A percentile compares a stretch with the other conserved stretches of the same genome.
phyloP scores from a whole-genome alignment of 2,797 vertebrate species.

The Aplochiton taeniatus region DNA sequence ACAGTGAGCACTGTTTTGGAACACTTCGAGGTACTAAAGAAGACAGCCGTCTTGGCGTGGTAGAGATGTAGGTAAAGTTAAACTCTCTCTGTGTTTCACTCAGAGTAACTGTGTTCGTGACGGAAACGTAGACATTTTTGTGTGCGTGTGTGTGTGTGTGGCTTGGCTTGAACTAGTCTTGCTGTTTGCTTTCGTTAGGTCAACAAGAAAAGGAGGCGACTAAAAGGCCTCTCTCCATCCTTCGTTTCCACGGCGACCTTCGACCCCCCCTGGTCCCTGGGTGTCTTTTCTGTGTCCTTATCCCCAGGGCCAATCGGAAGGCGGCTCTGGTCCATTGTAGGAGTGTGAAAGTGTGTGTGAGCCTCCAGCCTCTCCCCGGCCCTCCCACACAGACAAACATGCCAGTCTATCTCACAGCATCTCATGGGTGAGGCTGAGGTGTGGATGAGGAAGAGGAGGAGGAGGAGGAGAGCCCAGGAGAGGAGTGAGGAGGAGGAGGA shows the following conservation, averaged over 20 bases:
- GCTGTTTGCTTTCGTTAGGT: constrained; percentile 41
- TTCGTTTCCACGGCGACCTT: too few species aligned
- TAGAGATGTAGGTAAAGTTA: too few species aligned
- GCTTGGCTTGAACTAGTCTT: constrained; percentile 33
- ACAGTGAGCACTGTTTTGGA: too few species aligned
- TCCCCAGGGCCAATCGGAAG: constrained; percentile 42
- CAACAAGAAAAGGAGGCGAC: constrained; percentile 16
- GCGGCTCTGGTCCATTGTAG: constrained; percentile 23
- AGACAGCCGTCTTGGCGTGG: too few species aligned
- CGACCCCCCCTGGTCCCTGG: too few species aligned
- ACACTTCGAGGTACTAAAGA: too few species aligned
- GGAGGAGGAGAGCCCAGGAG: constrained; percentile 37
- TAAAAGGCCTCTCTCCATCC: constrained; percentile 27
- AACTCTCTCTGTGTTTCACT: too few species aligned
- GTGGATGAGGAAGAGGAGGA: constrained; percentile 18
- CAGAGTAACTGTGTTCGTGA: constrained; percentile 1
- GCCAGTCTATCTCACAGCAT: not conserved
- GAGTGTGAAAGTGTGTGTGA: constrained; percentile 22
- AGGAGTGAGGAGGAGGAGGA: constrained; percentile 34
- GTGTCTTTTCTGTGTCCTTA: not conserved
- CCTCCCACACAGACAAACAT: not conserved
- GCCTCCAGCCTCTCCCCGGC: not conserved
- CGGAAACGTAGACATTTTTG: constrained; percentile 15
- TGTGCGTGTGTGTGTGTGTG: constrained; percentile 26
- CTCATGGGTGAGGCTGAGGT: constrained; percentile 1